Percentiles rank a stretch among this genome's conserved stretches.
Conservation (phyloP, 2,888 invertebrate genomes). For the Melanargia galathea region DNA sequence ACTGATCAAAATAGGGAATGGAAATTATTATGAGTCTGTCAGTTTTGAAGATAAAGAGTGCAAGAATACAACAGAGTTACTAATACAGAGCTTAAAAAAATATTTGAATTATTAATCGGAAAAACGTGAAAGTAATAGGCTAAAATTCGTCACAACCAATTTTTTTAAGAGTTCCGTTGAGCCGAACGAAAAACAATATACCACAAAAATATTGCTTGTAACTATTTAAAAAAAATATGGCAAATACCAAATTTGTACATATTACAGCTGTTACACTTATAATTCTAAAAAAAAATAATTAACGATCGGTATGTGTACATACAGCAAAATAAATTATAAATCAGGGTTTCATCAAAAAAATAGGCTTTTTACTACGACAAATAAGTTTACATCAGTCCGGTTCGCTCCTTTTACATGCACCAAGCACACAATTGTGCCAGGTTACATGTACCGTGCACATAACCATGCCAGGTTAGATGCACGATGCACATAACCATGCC, state of each 20-base stretch:
- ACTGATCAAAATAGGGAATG: too few species aligned
- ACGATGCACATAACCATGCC: too few species aligned
- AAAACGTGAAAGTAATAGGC: too few species aligned
- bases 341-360: conserved; percentile 26
- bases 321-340: conserved; percentile 16
- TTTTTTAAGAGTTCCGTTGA: not conserved
- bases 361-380: not conserved
- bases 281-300: conserved; percentile 37
- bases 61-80: too few species aligned
- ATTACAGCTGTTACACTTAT: conserved; percentile 25
- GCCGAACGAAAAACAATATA: conserved; percentile 8
- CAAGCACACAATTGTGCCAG: too few species aligned
- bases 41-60: too few species aligned
- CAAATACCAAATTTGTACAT: conserved; percentile 22
- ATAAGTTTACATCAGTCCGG: not conserved
- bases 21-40: too few species aligned
- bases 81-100: not conserved
- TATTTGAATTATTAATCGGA: too few species aligned
- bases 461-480: too few species aligned
- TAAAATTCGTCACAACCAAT: conserved; percentile 16
- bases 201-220: not conserved
- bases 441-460: too few species aligned
- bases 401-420: not conserved
- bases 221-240: conserved; percentile 5
- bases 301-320: conserved; percentile 13